Percentiles rank a stretch among this genome's conserved stretches.
Conservation (phyloP, 2,888 invertebrate genomes). For the Melinopterus prodromus region DNA sequence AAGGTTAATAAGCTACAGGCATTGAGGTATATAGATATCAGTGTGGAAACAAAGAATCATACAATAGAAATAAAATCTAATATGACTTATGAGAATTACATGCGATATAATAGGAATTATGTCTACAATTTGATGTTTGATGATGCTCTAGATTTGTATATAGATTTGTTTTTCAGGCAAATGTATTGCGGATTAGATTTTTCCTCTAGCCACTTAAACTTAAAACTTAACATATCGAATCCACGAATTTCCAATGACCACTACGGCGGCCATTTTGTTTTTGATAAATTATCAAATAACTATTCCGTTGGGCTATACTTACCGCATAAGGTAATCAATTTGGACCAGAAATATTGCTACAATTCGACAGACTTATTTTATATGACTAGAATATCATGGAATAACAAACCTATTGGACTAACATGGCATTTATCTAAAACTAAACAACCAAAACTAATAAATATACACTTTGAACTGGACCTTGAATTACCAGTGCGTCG, state of each 20-base stretch:
- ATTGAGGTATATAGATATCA: background rate
- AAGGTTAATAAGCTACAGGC: background rate
- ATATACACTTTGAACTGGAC: conserved; percentile 21
- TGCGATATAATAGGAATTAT: conserved; percentile 7
- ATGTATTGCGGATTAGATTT: background rate
- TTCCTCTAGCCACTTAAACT: background rate
- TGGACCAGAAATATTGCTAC: conserved; percentile 27
- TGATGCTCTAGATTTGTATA: conserved; percentile 5
- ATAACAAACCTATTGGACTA: conserved; percentile 32
- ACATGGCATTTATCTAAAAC: conserved; percentile 26
- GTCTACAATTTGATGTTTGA: background rate
- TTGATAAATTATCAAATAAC: conserved; percentile 30
- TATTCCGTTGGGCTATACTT: conserved; percentile 36
- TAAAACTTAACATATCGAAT: conserved; percentile 38
- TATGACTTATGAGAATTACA: conserved; percentile 10
- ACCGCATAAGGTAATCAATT: conserved; percentile 36
- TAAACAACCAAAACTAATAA: conserved; percentile 26
- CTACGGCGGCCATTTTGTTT: conserved; percentile 39
- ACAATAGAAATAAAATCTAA: background rate
- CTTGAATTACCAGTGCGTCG: conserved; percentile 39
- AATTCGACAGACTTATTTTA: conserved; percentile 33
- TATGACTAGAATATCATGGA: conserved; percentile 36
- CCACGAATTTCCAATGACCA: conserved; percentile 28
- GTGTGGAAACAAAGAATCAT: background rate
- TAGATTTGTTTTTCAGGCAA: conserved; percentile 1